Percentiles rank a stretch among this genome's conserved stretches.
phyloP scores from a whole-genome alignment of 2,888 invertebrate species.

The Lochmaea capreae region DNA sequence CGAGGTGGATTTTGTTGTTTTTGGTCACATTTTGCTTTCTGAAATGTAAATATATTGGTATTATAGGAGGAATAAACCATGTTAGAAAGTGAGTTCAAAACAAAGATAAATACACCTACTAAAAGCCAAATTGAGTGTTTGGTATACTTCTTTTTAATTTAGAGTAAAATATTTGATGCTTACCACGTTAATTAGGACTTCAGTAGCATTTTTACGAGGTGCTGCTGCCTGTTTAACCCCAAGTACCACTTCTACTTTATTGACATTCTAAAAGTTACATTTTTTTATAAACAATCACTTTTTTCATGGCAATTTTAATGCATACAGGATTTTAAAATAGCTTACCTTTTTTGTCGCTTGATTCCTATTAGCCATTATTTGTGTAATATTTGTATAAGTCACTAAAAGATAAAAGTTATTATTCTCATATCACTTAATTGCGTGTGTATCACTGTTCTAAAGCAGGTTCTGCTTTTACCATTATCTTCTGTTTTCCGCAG shows the following conservation, averaged over 20 bases:
- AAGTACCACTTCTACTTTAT: not conserved
- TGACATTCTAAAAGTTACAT: not conserved
- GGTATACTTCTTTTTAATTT: too few species aligned
- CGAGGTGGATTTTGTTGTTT: not conserved
- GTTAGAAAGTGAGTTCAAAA: too few species aligned
- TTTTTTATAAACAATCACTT: not conserved
- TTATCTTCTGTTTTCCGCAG: not conserved
- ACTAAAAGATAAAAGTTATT: not conserved
- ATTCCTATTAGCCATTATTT: constrained; percentile 1
- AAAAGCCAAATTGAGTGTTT: too few species aligned
- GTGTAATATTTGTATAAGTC: not conserved
- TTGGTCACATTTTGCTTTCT: not conserved
- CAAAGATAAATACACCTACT: too few species aligned
- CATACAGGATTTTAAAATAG: not conserved
- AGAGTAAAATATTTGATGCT: not conserved
- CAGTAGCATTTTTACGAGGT: not conserved
- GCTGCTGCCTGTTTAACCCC: not conserved
- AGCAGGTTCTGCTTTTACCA: not conserved
- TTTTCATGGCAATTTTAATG: too few species aligned
- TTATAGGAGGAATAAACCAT: not conserved
- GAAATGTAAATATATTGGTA: not conserved
- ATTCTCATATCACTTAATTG: too few species aligned
- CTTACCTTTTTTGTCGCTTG: constrained; percentile 8
- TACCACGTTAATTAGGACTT: not conserved
- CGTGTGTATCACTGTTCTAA: too few species aligned